Percentiles rank a stretch among this genome's conserved stretches.
phyloP scores from a whole-genome alignment of 2,888 invertebrate species.

The Callimorpha dominula region DNA sequence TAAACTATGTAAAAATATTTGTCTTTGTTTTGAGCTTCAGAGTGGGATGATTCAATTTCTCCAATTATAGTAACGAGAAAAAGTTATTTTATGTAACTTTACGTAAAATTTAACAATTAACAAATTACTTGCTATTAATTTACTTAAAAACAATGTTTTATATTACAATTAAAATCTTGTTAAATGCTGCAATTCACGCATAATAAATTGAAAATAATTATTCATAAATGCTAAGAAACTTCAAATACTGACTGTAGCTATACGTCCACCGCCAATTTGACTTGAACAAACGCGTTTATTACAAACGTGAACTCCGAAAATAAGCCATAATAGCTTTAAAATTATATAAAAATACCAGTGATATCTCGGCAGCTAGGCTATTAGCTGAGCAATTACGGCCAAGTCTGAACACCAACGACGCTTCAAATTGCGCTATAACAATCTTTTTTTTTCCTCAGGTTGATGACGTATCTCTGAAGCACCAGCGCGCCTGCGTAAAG shows the following conservation, averaged over 20 bases:
- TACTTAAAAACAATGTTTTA: background rate
- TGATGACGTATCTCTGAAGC: conserved; percentile 48
- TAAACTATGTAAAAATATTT: background rate
- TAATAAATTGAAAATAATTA: conserved; percentile 15
- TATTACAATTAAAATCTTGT: background rate
- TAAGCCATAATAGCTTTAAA: conserved; percentile 41
- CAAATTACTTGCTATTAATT: background rate
- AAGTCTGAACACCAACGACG: conserved; percentile 52
- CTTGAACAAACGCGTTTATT: conserved; percentile 29
- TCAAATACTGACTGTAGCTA: conserved; percentile 4
- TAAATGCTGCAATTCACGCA: background rate
- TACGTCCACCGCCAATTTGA: conserved; percentile 24
- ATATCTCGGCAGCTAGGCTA: conserved; percentile 50
- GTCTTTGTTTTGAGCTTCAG: background rate
- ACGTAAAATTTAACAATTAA: background rate
- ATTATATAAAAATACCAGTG: conserved; percentile 50
- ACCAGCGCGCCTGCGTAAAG: conserved; percentile 18
- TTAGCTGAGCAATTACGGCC: conserved; percentile 52
- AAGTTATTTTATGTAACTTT: background rate
- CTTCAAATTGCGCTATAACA: conserved; percentile 52
- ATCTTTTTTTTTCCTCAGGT: conserved; percentile 42
- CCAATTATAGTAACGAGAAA: background rate
- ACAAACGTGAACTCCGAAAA: conserved; percentile 38
- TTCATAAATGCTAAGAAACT: background rate
- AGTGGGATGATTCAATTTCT: background rate